Evolutionary conservation across 2,113 vertebrate genomes (phyloP), one percentile per base, ranked within the genome.

Genomic region (Albula glossodonta): DNA sequence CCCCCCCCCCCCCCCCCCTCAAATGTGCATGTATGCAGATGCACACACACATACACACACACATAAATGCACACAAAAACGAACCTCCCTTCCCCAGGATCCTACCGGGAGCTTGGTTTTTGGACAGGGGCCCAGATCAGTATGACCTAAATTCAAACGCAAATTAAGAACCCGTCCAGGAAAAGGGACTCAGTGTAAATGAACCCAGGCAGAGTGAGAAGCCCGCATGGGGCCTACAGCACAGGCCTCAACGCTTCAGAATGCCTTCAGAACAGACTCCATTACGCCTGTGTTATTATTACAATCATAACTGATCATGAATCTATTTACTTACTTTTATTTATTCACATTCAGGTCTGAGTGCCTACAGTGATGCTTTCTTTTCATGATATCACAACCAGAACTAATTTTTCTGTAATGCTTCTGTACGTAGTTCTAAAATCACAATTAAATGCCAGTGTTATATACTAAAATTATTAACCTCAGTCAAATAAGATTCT

Each of bases 81-180:
- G 4, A 3, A 78, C 50, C 66, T 19, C 49, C 70, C 53, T 53
- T 86, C 79, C 17, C 78, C 0, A 12, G 63, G 85, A 60, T 90
- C 91, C 91, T 41, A 41, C 53, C 4, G 0, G 93, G 93, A 92
- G 90, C 82, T 13, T 41, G 63, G 83, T 85, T 91, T 74, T 93
- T 94, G 94, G 94, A 93, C 90, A 3, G 48, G 89, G 92, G 94
- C 94, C 94, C 93, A 92, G 93, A 94, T 94, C 92, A 90, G 92
- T 93, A 91, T 93, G 93, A 95, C 93, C 94, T 94, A 94, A 90
- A 95, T 94, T 93, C 93, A 92, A 91, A 93, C 92, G 91, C 80
- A 91, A 94, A 91, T 92, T 93, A 93, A 89, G 87, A 2, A 89
- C 85, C 91, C 93, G 93, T 93, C 91, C 93, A 92, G 50, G 56